Evolutionary conservation across 2,113 vertebrate genomes (phyloP).

Genomic region (Lepus europaeus): DNA sequence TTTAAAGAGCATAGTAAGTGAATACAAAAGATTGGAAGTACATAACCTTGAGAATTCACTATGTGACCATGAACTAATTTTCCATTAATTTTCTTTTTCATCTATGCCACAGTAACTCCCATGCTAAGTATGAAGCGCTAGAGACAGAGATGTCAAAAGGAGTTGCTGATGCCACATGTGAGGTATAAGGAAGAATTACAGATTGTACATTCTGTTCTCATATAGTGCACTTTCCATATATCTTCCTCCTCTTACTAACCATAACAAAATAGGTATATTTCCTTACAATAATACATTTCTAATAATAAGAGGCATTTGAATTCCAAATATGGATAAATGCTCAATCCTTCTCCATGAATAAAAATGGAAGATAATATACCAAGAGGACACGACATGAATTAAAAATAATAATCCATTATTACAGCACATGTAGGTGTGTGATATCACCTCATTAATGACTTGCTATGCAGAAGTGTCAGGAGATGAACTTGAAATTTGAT

Average conservation of each 20-base stretch:
- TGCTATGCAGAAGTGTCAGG: constrained; percentile 42
- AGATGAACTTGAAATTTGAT: constrained; percentile 71
- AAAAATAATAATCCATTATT: constrained; percentile 36
- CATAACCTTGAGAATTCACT: not conserved
- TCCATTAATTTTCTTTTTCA: not conserved
- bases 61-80: not conserved
- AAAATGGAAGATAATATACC: constrained; percentile 1
- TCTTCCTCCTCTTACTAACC: not conserved
- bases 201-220: not conserved
- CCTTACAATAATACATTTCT: not conserved
- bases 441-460: not conserved
- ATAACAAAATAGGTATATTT: not conserved
- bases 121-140: not conserved
- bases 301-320: not conserved
- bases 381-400: not conserved
- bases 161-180: not conserved
- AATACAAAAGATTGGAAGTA: not conserved
- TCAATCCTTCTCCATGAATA: constrained; percentile 36
- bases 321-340: not conserved
- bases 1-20: not conserved
- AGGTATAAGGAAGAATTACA: not conserved
- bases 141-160: not conserved
- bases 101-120: not conserved
- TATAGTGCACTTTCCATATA: not conserved
- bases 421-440: not conserved